phyloP scores from a whole-genome alignment of 35 echinoderm and acorn worm genomes.

The Acanthaster planci region DNA sequence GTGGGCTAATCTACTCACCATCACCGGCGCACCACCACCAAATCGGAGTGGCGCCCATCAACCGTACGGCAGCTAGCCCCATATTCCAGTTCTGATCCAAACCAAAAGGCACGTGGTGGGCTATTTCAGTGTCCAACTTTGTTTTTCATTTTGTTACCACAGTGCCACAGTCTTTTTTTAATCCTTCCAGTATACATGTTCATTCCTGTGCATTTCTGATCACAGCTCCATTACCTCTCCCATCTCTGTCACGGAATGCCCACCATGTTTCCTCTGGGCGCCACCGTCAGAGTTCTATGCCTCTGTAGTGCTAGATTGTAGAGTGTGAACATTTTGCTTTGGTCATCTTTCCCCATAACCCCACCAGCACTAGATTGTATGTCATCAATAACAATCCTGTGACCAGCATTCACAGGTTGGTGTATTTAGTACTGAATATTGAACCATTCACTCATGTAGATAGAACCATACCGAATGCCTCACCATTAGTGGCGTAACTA shows the following conservation, averaged over 20 bases:
- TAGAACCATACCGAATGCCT: too few relatives aligned
- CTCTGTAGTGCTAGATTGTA: too few relatives aligned
- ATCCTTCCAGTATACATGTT: not conserved
- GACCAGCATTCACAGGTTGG: too few relatives aligned
- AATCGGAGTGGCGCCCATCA: constrained; percentile 17
- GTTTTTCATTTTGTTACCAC: not conserved
- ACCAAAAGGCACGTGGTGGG: constrained; percentile 1
- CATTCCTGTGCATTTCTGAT: too few relatives aligned
- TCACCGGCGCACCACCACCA: not conserved
- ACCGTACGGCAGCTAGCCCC: constrained; percentile 20
- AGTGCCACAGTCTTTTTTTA: not conserved
- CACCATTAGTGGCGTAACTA: too few relatives aligned
- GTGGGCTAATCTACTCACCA: constrained; percentile 20
- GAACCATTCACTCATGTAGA: too few relatives aligned
- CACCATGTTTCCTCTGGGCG: too few relatives aligned
- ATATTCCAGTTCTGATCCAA: constrained; percentile 24
- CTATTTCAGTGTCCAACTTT: not conserved
- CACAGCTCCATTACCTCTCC: too few relatives aligned
- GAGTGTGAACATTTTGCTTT: not conserved
- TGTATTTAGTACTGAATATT: too few relatives aligned
- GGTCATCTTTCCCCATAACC: not conserved
- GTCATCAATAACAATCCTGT: constrained; percentile 1
- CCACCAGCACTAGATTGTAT: not conserved
- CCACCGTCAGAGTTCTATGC: too few relatives aligned
- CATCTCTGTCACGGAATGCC: too few relatives aligned